Evolutionary conservation across 2,113 vertebrate species (phyloP).

Genomic region (Datnioides undecimradiatus): DNA sequence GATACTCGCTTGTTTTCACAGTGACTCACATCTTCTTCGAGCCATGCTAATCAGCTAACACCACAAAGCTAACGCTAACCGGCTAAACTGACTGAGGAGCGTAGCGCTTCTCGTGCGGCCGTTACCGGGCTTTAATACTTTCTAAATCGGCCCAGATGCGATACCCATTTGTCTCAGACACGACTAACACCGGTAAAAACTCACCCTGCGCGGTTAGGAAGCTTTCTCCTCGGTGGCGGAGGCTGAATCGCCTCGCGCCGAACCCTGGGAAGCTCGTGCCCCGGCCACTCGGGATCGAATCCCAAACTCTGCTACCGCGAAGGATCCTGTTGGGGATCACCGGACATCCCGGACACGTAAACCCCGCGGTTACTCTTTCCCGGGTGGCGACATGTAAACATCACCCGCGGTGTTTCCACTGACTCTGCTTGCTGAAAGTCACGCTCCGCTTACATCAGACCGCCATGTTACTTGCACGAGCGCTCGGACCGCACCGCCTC

Average conservation of each 20-base stretch:
- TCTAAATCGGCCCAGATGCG: neutral
- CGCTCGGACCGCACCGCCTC: slow-evolving; percentile 48
- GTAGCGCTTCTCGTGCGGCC: neutral
- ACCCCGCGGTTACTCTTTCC: neutral
- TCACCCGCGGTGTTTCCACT: neutral
- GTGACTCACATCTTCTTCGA: slow-evolving; percentile 3
- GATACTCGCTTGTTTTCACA: neutral
- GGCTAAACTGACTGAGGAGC: neutral
- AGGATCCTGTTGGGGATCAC: fast-evolving
- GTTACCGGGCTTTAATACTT: neutral
- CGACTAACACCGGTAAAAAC: slow-evolving; percentile 5
- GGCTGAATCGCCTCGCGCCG: slow-evolving; percentile 39
- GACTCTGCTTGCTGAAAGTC: slow-evolving; percentile 5
- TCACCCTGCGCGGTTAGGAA: fast-evolving
- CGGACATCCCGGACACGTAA: fast-evolving
- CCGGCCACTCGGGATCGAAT: slow-evolving; percentile 63
- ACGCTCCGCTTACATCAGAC: slow-evolving; percentile 27
- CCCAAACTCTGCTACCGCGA: slow-evolving; percentile 42
- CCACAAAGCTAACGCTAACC: slow-evolving; percentile 66
- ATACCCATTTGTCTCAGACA: too few relatives aligned
- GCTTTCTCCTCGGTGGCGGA: slow-evolving; percentile 63
- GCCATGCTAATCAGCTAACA: slow-evolving; percentile 49
- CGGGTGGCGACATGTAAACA: neutral
- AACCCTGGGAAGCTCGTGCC: neutral
- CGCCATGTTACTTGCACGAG: slow-evolving; percentile 65